Percentiles rank a stretch among this genome's conserved stretches.
Conservation (phyloP, 1,140 invertebrate species). For the Bombus soroeensis region DNA sequence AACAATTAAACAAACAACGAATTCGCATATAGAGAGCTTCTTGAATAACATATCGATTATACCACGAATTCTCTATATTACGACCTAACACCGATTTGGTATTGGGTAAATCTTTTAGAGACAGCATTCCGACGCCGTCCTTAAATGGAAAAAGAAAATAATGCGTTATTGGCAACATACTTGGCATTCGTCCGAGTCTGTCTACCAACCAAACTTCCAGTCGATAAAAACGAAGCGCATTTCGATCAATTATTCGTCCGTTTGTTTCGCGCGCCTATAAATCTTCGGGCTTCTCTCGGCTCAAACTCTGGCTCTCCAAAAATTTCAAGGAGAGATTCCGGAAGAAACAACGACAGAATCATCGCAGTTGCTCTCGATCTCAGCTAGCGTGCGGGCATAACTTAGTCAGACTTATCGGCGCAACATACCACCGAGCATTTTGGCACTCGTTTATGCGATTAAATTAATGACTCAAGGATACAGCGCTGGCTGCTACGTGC, state of each 20-base stretch:
- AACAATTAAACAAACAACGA: not conserved
- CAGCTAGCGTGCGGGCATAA: too few species aligned
- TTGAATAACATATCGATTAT: not conserved
- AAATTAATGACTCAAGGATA: not conserved
- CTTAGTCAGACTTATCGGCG: not conserved
- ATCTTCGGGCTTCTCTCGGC: not conserved
- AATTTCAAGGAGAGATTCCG: not conserved
- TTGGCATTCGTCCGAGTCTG: constrained; percentile 7
- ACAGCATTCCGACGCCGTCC: not conserved
- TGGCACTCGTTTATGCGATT: not conserved
- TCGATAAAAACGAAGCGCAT: not conserved
- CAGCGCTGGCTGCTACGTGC: not conserved
- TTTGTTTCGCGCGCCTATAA: not conserved
- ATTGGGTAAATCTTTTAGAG: too few species aligned
- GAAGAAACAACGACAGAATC: not conserved
- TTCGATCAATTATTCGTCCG: constrained; percentile 22
- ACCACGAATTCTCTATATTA: not conserved
- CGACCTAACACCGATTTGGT: not conserved
- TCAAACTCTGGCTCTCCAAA: not conserved
- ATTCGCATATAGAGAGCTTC: not conserved
- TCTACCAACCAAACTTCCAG: not conserved
- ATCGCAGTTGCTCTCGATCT: not conserved
- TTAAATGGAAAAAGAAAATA: not conserved
- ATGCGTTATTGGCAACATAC: constrained; percentile 6
- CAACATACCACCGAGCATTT: not conserved